Evolutionary conservation across 2,113 vertebrate genomes (phyloP).

Genomic region (Blennius ocellaris): DNA sequence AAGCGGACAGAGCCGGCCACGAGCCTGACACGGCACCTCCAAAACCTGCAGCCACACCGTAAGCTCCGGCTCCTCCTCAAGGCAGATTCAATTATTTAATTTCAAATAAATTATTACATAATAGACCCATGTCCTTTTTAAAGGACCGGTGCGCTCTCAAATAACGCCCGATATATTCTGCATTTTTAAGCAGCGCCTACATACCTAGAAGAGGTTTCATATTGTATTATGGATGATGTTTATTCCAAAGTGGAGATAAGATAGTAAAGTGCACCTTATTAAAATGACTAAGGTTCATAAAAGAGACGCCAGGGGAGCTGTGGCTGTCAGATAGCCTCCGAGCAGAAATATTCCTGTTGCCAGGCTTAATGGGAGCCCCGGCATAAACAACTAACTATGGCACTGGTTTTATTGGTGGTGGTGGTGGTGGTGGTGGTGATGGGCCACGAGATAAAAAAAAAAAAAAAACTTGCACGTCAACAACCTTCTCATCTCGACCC

Average conservation of each 20-base stretch:
- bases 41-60: slow-evolving; percentile 48
- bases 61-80: slow-evolving; percentile 55
- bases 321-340: slow-evolving; percentile 47
- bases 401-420: background rate
- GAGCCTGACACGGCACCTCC: slow-evolving; percentile 56
- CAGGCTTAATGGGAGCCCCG: slow-evolving; percentile 44
- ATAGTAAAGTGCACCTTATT: slow-evolving; percentile 71
- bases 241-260: slow-evolving; percentile 60
- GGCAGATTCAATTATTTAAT: slow-evolving; percentile 78
- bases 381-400: slow-evolving; percentile 41
- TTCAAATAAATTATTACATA: slow-evolving; percentile 78
- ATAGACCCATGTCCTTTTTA: slow-evolving; percentile 54
- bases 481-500: background rate
- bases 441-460: slow-evolving; percentile 29
- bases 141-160: slow-evolving; percentile 39
- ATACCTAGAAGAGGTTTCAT: slow-evolving; percentile 41
- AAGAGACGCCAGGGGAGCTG: slow-evolving; percentile 60
- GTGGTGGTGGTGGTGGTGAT: slow-evolving; percentile 10
- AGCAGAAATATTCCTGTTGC: slow-evolving; percentile 55
- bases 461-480: slow-evolving; percentile 38
- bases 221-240: slow-evolving; percentile 64
- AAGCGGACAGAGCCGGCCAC: slow-evolving; percentile 33
- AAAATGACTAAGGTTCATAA: slow-evolving; percentile 72
- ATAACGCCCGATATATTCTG: slow-evolving; percentile 44
- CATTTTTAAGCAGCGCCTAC: slow-evolving; percentile 38